Evolutionary conservation across 2,797 vertebrate genomes (phyloP), one percentile per base, ranked within the genome.

Genomic region (Dermochelys coriacea): DNA sequence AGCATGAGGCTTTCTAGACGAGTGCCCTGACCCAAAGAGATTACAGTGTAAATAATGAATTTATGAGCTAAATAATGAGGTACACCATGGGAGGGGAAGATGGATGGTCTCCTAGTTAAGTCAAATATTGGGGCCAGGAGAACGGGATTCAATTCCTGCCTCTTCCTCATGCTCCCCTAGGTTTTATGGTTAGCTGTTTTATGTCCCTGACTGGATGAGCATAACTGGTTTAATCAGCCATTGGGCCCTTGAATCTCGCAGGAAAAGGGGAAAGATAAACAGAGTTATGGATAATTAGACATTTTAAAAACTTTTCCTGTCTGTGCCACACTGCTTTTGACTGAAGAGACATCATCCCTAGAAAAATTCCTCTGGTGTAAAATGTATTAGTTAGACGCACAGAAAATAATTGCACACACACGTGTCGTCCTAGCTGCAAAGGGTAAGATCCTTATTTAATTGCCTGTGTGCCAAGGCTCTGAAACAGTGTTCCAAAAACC

Each of bases 61-160:
- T 85, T 90, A 47, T 92, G 86, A 88, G 9, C n/a, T 93, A 90
- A 94, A 49, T 82, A 87, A 88, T 49, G 81, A 93, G 19, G 34
- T 79, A n/a, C 9, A 55, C 84, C 45, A 16, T 31, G 75, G 19
- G 83, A 84, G 34, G 6, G 74, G 55, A 41, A 37, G 79, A 94
- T 80, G 21, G 54, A 85, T 11, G n/a, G 80, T 55, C 19, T 59
- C 37, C 54, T 31, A 8, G 51, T 54, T 81, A 75, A 88, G 79
- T n/a, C 91, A 84, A n/a, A 87, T 93, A 94, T 18, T 31, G 82
- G 84, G 54, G 51, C 61, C 68, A 61, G 23, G 55, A 89, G 77
- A 71, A 80, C 49, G 45, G 68, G 25, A n/a, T 93, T 81, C 51
- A 52, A 82, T 91, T 91, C 41, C 41, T 80, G 91, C n/a, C 52